Conservation (phyloP, 2,113 vertebrate species). For the Holacanthus passer region DNA sequence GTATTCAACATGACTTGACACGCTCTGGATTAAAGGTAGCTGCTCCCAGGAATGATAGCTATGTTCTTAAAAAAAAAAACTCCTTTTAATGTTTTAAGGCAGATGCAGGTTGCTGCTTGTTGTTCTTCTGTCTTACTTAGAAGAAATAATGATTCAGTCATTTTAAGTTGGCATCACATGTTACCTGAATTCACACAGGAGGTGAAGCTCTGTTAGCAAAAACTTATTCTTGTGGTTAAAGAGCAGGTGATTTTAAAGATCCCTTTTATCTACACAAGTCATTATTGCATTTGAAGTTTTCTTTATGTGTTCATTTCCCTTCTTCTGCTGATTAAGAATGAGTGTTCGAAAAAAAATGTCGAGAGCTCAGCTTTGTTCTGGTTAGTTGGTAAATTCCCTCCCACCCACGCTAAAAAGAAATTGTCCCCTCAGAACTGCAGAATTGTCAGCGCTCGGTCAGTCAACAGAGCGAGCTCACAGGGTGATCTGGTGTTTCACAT, state of each 20-base stretch:
- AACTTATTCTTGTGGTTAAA: not conserved
- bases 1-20: slow-evolving; percentile 53
- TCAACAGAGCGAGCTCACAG: slow-evolving; percentile 59
- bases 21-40: slow-evolving; percentile 43
- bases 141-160: slow-evolving; percentile 24
- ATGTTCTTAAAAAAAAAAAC: slow-evolving; percentile 37
- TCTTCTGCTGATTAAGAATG: slow-evolving; percentile 16
- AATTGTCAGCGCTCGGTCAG: slow-evolving; percentile 67
- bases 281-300: slow-evolving; percentile 1
- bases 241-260: slow-evolving; percentile 7
- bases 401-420: slow-evolving; percentile 43
- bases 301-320: not conserved
- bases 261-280: slow-evolving; percentile 9
- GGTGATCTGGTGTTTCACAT: slow-evolving; percentile 46
- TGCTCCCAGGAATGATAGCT: slow-evolving; percentile 61
- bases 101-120: slow-evolving; percentile 61
- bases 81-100: slow-evolving; percentile 41
- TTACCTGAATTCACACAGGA: not conserved
- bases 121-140: slow-evolving; percentile 8
- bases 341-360: slow-evolving; percentile 21
- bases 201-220: slow-evolving; percentile 1
- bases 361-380: slow-evolving; percentile 1
- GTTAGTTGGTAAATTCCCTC: slow-evolving; percentile 4
- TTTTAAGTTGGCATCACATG: slow-evolving; percentile 11
- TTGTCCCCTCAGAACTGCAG: slow-evolving; percentile 49